Base-by-base conservation (phyloP, 2,113 vertebrate species). In the Symphodus melops region DNA sequence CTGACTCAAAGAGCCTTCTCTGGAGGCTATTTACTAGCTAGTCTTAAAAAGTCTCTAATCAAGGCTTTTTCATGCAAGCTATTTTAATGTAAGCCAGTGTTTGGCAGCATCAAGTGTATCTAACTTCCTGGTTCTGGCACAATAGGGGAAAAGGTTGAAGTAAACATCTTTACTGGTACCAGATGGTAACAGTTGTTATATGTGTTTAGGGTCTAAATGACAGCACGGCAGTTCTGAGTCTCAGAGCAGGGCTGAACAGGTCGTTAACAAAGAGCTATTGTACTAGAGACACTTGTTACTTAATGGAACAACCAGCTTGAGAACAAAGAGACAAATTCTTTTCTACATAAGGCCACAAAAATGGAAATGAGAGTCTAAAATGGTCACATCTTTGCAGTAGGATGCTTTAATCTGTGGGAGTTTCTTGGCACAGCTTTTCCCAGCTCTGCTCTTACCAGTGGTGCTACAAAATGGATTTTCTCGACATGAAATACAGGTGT, bases 141-240 rank as follows among this genome's bases (percentile, higher is more conserved):
- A 49, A 58, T 23, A 67, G 70, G 39, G 52, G 21, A 54, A 16
- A 20, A 58, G 68, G 46, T 77, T 46, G 77, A 79, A 77, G 75
- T 57, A 77, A 84, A 81, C 69, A 72, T 78, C 39, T 82, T 23
- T 60, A 46, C 16, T 68, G 63, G 66, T 69, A 76, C 28, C 84
- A 89, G 89, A 89, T 80, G 70, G 79, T 76, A 68, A 81, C 67
- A 78, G 77, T 65, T 68, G 78, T 58, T 62, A 69, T 70, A 23
- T 77, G 51, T 67, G 63, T 77, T 81, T 28, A 74, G 68, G 42
- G 57, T 77, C 72, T 55, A 25, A 59, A 75, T 68, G 73, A 74
- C 71, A 81, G 58, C 76, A 62, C 66, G 72, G 64, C 79, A 74
- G 69, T 68, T 70, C 48, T 14, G 54, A 39, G 67, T 67, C 55